Evolutionary conservation across 1,140 invertebrate species (phyloP).

Genomic region (Cyclargus thomasi): DNA sequence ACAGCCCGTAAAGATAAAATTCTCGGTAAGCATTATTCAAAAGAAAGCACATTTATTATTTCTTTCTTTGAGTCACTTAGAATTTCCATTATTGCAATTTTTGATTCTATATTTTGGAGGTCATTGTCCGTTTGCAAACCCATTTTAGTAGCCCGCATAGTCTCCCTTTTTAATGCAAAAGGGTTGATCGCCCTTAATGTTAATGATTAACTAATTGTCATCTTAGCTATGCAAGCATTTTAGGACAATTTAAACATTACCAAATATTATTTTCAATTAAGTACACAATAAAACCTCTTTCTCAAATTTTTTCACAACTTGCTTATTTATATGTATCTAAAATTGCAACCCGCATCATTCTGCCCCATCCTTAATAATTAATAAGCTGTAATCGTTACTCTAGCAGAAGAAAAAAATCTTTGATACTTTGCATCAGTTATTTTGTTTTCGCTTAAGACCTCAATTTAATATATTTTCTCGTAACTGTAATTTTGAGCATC

Average conservation of each 20-base stretch:
- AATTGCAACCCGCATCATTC: not conserved
- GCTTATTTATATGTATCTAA: not conserved
- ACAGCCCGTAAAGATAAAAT: not conserved
- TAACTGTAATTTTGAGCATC: not conserved
- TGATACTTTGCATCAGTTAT: too few relatives aligned
- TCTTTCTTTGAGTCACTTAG: not conserved
- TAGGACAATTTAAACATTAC: not conserved
- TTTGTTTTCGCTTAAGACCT: not conserved
- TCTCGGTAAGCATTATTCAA: not conserved
- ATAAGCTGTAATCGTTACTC: too few relatives aligned
- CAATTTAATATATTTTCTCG: too few relatives aligned
- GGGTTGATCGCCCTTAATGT: not conserved
- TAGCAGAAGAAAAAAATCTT: too few relatives aligned
- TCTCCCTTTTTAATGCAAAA: not conserved
- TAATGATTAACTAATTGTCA: not conserved
- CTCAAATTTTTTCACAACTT: not conserved
- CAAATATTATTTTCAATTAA: not conserved
- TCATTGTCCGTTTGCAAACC: not conserved
- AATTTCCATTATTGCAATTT: not conserved
- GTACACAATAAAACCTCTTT: not conserved
- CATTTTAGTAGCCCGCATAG: not conserved
- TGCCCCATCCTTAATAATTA: too few relatives aligned
- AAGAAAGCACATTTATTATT: not conserved
- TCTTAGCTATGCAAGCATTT: not conserved
- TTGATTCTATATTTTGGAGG: not conserved